These are phyloP conservation scores for Zaprionus vittiger DNA, from an alignment of 1,140 invertebrate species.

Conservation along the genomic window DNA sequence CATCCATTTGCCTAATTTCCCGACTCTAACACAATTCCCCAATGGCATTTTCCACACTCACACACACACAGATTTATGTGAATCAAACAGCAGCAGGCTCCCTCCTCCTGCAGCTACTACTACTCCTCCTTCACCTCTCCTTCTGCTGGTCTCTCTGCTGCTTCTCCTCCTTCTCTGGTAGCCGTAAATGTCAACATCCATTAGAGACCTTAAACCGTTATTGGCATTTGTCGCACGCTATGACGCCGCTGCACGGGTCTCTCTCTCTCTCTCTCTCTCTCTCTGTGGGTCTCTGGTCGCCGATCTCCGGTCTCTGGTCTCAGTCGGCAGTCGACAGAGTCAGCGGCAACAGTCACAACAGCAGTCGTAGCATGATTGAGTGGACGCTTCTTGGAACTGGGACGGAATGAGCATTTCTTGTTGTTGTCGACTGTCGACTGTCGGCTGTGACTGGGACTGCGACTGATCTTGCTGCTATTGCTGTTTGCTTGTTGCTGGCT, in stretches of 20 bases:
- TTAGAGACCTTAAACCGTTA: slow-evolving; percentile 81
- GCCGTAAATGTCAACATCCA: slow-evolving; percentile 82
- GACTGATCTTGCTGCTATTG: slow-evolving; percentile 8
- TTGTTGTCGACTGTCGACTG: slow-evolving; percentile 33
- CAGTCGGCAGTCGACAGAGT: slow-evolving; percentile 19
- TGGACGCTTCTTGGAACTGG: slow-evolving; percentile 70
- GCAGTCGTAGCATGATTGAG: slow-evolving; percentile 76
- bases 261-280: not conserved
- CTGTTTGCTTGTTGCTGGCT: slow-evolving; percentile 1
- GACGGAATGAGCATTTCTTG: slow-evolving; percentile 51
- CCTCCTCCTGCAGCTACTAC: slow-evolving; percentile 9
- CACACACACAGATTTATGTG: slow-evolving; percentile 68
- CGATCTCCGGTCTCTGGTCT: not conserved
- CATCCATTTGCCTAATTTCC: slow-evolving; percentile 79
- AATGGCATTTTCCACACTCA: slow-evolving; percentile 66
- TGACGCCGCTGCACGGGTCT: slow-evolving; percentile 56
- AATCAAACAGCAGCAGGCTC: slow-evolving; percentile 66
- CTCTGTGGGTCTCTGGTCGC: not conserved
- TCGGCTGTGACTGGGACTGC: not conserved
- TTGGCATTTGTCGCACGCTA: slow-evolving; percentile 82
- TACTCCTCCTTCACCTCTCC: not conserved
- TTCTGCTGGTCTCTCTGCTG: not conserved
- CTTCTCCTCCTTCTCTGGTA: slow-evolving; percentile 55
- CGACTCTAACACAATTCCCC: slow-evolving; percentile 66
- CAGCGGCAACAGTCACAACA: slow-evolving; percentile 53